Conservation (phyloP, 2,888 invertebrate species). For the Rhagonycha fulva region DNA sequence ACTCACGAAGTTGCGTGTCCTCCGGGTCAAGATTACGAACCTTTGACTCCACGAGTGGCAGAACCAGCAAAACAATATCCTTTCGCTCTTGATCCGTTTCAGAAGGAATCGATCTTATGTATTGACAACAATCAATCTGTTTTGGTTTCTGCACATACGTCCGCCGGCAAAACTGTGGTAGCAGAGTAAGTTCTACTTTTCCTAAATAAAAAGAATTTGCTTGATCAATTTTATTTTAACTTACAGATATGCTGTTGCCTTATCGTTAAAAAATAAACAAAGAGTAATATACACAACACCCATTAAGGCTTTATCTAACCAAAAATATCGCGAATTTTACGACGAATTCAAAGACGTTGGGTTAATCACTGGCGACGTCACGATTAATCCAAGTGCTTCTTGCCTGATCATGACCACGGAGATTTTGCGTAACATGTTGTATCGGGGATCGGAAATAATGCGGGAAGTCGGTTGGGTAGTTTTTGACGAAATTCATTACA, state of each 20-base stretch:
- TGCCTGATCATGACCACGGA: constrained; percentile 99
- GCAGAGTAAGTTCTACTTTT: constrained; percentile 78
- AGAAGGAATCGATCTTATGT: constrained; percentile 94
- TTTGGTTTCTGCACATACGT: constrained; percentile 98
- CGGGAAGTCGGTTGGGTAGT: constrained; percentile 99
- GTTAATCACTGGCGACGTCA: constrained; percentile 97
- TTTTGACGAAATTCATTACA: constrained; percentile 99
- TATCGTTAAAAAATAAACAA: constrained; percentile 91
- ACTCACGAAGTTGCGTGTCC: constrained; percentile 96
- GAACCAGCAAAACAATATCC: constrained; percentile 91
- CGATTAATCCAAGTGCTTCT: constrained; percentile 97
- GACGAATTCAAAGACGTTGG: constrained; percentile 99
- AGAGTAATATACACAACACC: constrained; percentile 99
- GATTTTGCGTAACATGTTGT: constrained; percentile 98
- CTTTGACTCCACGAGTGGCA: constrained; percentile 59
- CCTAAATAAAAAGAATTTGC: neutral
- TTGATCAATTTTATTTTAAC: neutral
- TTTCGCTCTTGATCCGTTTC: constrained; percentile 96
- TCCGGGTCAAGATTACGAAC: constrained; percentile 79
- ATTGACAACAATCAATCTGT: constrained; percentile 98
- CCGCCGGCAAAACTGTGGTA: constrained; percentile 99
- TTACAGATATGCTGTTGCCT: constrained; percentile 88
- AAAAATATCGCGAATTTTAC: constrained; percentile 96
- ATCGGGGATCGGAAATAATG: constrained; percentile 98
- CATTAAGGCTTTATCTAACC: constrained; percentile 98